Evolutionary conservation across 2,888 invertebrate genomes (phyloP), one percentile per base, ranked within the genome.

Genomic region (Drosophila nr. perissopoda): DNA sequence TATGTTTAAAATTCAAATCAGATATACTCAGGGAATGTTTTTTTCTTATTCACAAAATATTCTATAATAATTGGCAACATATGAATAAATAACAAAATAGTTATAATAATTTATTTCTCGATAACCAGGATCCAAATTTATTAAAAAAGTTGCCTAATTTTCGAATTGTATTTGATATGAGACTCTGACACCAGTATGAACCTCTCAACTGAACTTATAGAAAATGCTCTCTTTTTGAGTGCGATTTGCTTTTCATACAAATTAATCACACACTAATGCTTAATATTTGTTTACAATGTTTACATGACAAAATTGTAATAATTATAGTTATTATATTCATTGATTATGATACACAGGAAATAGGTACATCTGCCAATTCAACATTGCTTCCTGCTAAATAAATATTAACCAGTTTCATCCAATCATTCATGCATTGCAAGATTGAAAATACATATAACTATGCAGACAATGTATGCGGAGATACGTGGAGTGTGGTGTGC

Each of bases 401-500:
- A 52, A 52, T 8, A 31, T 4, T 45, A 61, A 52, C 60, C 49
- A 16, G 49, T 51, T 60, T 38, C 13, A 25, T 31, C 25, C 25
- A 21, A 21, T 33, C 33, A 34, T 25, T 13, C 48, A 36, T 36
- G 40, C 40, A 59, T 34, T 31, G 33, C 42, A 42, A 18, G 10
- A 16, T 29, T n/a, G 13, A 25, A 38, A 27, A 42, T n/a, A 52
- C 38, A 25, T n/a, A 53, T 52, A 25, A n/a, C 5, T 33, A 27
- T 25, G 40, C 49, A 51, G 56, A 29, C 8, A 25, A 57, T 29
- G 29, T 51, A 21, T 68, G 57, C 27, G 8, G 60, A 67, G 76
- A 79, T 78, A 67, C 66, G 65, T 65, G 27, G n/a, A 66, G 45
- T 58, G 64, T 54, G 58, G 69, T 73, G 76, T 87, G 90, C 87